Percentiles rank a stretch among this genome's conserved stretches.
phyloP scores from a whole-genome alignment of 1,140 invertebrate species.

The Hermatobates lingyangjiaoensis region DNA sequence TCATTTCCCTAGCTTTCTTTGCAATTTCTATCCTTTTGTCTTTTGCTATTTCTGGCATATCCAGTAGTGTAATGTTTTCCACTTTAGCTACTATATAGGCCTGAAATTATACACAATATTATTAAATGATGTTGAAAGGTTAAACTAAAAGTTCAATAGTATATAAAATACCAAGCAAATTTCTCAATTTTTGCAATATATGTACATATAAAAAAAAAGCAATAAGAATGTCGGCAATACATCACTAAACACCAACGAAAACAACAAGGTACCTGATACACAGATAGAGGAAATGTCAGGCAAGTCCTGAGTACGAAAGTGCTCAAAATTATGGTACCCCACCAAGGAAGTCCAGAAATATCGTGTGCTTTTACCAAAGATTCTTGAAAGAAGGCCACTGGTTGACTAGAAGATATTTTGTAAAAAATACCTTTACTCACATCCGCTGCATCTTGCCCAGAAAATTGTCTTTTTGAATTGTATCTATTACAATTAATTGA shows the following conservation, averaged over 20 bases:
- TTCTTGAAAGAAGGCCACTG: conserved; percentile 43
- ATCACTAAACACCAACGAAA: conserved; percentile 3
- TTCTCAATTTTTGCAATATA: conserved; percentile 2
- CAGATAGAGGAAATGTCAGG: conserved; percentile 51
- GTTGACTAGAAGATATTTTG: conserved; percentile 36
- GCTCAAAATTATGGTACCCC: conserved; percentile 49
- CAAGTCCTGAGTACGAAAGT: conserved; percentile 41
- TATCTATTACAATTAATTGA: too few relatives aligned
- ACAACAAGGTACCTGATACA: conserved; percentile 36
- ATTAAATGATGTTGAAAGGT: not conserved
- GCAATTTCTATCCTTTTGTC: conserved; percentile 48
- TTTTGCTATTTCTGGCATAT: conserved; percentile 47
- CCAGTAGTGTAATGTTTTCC: conserved; percentile 40
- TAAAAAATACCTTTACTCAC: not conserved
- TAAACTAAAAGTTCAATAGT: not conserved
- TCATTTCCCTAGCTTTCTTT: conserved; percentile 38
- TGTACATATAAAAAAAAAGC: not conserved
- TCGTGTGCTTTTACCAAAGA: conserved; percentile 45
- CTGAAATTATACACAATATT: conserved; percentile 19
- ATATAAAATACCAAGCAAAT: not conserved
- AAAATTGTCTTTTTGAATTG: too few relatives aligned
- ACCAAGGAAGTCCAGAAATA: conserved; percentile 57
- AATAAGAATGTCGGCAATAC: not conserved
- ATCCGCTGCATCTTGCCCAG: too few relatives aligned
- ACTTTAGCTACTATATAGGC: conserved; percentile 50